Conservation (phyloP, 2,888 invertebrate species). For the Lasioglossum calceatum region DNA sequence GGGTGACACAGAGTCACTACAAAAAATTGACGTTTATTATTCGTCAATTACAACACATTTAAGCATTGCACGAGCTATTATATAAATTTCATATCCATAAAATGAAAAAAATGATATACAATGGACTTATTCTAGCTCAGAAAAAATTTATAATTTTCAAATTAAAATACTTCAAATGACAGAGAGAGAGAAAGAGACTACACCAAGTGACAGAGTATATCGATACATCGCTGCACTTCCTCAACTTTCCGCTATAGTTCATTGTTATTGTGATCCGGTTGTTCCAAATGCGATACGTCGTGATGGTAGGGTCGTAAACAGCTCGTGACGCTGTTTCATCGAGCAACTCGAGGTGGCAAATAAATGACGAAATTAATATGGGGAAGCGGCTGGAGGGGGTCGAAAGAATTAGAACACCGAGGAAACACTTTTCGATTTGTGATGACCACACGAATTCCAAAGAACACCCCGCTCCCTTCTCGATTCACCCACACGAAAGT, state of each 20-base stretch:
- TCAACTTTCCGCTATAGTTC: neutral
- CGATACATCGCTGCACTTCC: neutral
- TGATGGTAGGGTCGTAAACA: neutral
- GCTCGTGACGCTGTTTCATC: neutral
- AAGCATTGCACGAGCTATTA: too few species aligned
- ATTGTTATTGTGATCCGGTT: neutral
- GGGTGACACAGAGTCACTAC: too few species aligned
- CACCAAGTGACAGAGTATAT: too few species aligned
- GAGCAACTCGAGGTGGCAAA: neutral
- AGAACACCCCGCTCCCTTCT: conserved; percentile 42
- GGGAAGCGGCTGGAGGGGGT: neutral
- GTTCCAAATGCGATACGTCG: neutral
- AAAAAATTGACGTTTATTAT: too few species aligned
- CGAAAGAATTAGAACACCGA: conserved; percentile 21
- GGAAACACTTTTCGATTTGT: conserved; percentile 33
- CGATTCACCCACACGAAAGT: conserved; percentile 56
- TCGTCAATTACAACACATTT: too few species aligned
- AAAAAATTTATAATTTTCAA: too few species aligned
- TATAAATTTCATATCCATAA: too few species aligned
- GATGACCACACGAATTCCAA: conserved; percentile 70
- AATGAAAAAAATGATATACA: too few species aligned
- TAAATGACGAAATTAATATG: neutral
- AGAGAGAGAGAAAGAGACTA: too few species aligned
- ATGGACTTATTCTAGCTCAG: too few species aligned
- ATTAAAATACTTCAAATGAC: too few species aligned